Conservation (phyloP, 1,140 invertebrate genomes). For the Platyscapa corneri region DNA sequence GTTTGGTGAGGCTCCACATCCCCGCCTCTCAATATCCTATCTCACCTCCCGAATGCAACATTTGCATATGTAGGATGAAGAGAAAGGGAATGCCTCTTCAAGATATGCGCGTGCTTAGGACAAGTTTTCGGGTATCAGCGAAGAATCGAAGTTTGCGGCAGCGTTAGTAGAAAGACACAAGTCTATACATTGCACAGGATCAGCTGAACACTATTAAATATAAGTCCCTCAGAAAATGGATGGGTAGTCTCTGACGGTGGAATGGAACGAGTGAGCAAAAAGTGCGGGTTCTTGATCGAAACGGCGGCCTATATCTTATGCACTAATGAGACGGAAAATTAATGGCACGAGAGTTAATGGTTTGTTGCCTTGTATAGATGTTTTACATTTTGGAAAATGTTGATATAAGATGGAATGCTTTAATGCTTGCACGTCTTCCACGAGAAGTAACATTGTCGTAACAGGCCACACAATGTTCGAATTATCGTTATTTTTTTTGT, state of each 20-base stretch:
- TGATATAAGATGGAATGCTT: not conserved
- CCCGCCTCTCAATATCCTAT: slow-evolving; percentile 27
- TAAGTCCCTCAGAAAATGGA: no score
- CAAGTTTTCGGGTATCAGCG: not conserved
- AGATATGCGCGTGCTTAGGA: slow-evolving; percentile 14
- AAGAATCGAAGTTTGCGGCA: not conserved
- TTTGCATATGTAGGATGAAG: slow-evolving; percentile 17
- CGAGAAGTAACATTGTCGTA: no score
- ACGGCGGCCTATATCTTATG: not conserved
- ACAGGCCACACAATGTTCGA: not conserved
- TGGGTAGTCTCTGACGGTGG: no score
- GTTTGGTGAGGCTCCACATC: not conserved
- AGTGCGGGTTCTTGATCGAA: no score
- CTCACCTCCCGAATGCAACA: slow-evolving; percentile 31
- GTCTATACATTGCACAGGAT: no score
- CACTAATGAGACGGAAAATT: slow-evolving; percentile 11
- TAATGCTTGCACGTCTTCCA: not conserved
- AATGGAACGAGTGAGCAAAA: not conserved
- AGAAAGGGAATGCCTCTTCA: not conserved
- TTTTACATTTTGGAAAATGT: not conserved
- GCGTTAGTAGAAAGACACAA: not conserved
- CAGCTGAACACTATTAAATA: no score
- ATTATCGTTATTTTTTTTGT: no score
- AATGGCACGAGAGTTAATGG: not conserved
- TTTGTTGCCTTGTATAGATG: no score